Evolutionary conservation across 1,140 invertebrate genomes (phyloP).

Genomic region (Drosophila trapezifrons): DNA sequence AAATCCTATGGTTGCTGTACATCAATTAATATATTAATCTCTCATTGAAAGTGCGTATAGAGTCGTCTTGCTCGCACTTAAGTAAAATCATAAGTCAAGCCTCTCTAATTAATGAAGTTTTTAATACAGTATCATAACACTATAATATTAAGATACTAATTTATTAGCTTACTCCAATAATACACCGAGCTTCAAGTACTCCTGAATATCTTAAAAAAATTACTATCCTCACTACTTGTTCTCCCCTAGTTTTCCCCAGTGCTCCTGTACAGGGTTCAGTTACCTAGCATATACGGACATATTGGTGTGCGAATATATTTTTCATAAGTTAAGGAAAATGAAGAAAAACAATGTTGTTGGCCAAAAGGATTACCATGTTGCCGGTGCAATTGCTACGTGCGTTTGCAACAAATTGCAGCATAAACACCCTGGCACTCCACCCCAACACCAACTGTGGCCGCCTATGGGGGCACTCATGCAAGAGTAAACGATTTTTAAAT

Average conservation of each 20-base stretch:
- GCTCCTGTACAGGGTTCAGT: neutral
- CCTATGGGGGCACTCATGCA: constrained; percentile 45
- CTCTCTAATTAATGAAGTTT: no score
- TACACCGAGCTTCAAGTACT: neutral
- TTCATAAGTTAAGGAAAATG: constrained; percentile 41
- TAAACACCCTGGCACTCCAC: constrained; percentile 37
- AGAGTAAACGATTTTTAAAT: constrained; percentile 74
- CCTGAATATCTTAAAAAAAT: neutral
- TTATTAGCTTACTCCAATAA: no score
- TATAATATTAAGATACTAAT: no score
- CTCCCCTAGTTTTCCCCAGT: neutral
- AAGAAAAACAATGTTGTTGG: constrained; percentile 54
- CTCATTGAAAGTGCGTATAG: no score
- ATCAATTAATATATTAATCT: no score
- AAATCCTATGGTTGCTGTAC: no score
- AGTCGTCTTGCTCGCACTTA: no score
- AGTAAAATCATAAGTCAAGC: no score
- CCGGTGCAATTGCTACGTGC: constrained; percentile 45
- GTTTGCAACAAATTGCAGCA: constrained; percentile 55
- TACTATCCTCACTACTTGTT: no score
- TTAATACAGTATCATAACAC: no score
- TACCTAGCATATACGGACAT: neutral
- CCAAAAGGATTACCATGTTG: constrained; percentile 34
- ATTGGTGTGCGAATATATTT: constrained; percentile 29
- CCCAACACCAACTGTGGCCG: neutral